Evolutionary conservation across 2,797 vertebrate genomes (phyloP), one percentile per base, ranked within the genome.

Genomic region (Aratinga solstitialis): DNA sequence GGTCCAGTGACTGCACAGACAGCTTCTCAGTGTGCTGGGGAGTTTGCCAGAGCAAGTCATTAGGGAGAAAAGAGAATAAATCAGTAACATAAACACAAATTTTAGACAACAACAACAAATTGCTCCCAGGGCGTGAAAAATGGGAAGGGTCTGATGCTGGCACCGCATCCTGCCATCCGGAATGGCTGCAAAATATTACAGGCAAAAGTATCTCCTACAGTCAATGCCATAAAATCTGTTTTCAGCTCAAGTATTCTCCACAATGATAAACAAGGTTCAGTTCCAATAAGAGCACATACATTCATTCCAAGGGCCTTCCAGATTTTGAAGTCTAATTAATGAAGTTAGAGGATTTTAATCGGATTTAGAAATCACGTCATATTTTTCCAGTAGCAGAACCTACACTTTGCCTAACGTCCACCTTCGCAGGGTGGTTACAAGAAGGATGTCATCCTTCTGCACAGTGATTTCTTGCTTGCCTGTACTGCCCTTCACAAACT

Each of bases 291-390:
- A 71, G 40, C 16, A 80, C 26, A 68, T 9, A 40, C 3, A 20
- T 58, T 68, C 24, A 72, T 79, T 76, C 19, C 38, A 92, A 84
- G 24, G 68, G 76, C 34, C 59, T 72, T 75, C 40, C 5, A 24
- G 43, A 77, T 90, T 79, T 62, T n/a, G 11, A 84, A 65, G 87
- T 71, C 58, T 89, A 66, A 81, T 86, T 69, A 80, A 61, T 62
- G 62, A 90, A 22, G 32, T 43, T 53, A 63, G 43, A 65, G 11
- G 58, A 84, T 61, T 94, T 93, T 21, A 43, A 59, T 47, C 77
- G 36, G 13, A 84, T 43, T 69, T 89, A 95, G 85, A 87, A 94
- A 79, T n/a, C 21, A 38, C 11, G 54, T 29, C 54, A 1, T 27
- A 45, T 45, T 88, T 87, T 62, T 86, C 40, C 71, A 47, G 26